Base-by-base conservation (phyloP, 1,140 invertebrate genomes). In the Drosophila repletoides region DNA sequence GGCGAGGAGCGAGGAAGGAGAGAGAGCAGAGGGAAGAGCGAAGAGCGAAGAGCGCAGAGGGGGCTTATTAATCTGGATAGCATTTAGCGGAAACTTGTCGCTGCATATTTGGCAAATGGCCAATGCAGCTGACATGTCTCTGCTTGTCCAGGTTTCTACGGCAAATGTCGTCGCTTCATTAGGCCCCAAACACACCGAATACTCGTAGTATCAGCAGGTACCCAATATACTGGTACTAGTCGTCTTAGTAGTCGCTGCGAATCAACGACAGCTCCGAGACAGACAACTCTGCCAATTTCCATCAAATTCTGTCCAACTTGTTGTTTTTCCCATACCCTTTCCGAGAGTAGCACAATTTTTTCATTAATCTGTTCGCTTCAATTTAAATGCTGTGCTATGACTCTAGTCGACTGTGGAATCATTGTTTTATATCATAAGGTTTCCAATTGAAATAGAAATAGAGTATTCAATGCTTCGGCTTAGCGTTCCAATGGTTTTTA, bases 201-300 rank as follows among this genome's bases (percentile, higher is more conserved):
- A n/a, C n/a, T 43, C 45, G 19, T 40, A 51, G 22, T 36, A 55
- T 55, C 34, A 22, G 24, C n/a, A n/a, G n/a, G n/a, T n/a, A n/a
- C n/a, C n/a, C n/a, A n/a, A n/a, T n/a, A n/a, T n/a, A n/a, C n/a
- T n/a, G n/a, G n/a, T n/a, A n/a, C n/a, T n/a, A n/a, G n/a, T n/a
- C n/a, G n/a, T n/a, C n/a, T n/a, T n/a, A n/a, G n/a, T n/a, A n/a
- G n/a, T n/a, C n/a, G n/a, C n/a, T n/a, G n/a, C 33, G 43, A 68
- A 59, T 51, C 67, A 55, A 48, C 49, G 38, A 66, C 45, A 45
- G 59, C 48, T 29, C 12, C 5, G 10, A 72, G 70, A 71, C 59
- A 81, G 69, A 72, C 79, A 86, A 80, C 67, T 76, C 52, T 80
- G 80, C 81, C 80, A 86, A 86, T 86, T 86, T 86, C 76, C 80